Base-by-base conservation (phyloP, 2,797 vertebrate genomes). In the Leptodactylus fallax region DNA sequence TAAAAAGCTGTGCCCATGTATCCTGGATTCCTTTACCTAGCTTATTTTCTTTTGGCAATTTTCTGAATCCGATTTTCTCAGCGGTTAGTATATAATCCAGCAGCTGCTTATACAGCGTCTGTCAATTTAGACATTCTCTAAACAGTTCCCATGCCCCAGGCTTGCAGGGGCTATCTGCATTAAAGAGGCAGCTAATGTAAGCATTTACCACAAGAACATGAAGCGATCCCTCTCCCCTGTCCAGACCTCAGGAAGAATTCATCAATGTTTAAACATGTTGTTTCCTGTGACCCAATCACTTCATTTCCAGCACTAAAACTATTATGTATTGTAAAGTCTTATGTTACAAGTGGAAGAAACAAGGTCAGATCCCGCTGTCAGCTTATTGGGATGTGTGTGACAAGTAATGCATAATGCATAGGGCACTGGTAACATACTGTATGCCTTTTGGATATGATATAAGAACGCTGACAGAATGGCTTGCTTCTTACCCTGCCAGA, bases 111-210 rank as follows among this genome's bases (percentile, higher is more conserved):
- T 88, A 49, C 88, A 87, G 67, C 7, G 87, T 80, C 36, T 58
- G 87, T 92, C 92, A 92, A 82, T 89, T 89, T 91, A 90, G 90
- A 92, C 58, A 61, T 85, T 2, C 88, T 89, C 90, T 87, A 83
- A 84, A 72, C 45, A 27, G 86, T 92, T 93, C 92, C 90, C 94
- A 94, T 91, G 90, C 85, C 85, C 90, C 87, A 9, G 17, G 69
- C 69, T 81, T 92, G 88, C 87, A 76, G 72, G 78, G 67, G 21
- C 88, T 49, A 89, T 79, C 72, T 63, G 25, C 79, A 89, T 56
- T 69, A 87, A 23, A 89, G 79, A 79, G 69, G 21, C 36, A 12
- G 78, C 61, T 13, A 2, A 83, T 36, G 16, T 72, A 19, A 53
- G n/a, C 21, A 6, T 17, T 80, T 86, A 74, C 77, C 71, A 25